These are phyloP conservation scores for Rhinoptilus africanus DNA, from an alignment of 2,113 vertebrate species.

Conservation along the genomic window DNA sequence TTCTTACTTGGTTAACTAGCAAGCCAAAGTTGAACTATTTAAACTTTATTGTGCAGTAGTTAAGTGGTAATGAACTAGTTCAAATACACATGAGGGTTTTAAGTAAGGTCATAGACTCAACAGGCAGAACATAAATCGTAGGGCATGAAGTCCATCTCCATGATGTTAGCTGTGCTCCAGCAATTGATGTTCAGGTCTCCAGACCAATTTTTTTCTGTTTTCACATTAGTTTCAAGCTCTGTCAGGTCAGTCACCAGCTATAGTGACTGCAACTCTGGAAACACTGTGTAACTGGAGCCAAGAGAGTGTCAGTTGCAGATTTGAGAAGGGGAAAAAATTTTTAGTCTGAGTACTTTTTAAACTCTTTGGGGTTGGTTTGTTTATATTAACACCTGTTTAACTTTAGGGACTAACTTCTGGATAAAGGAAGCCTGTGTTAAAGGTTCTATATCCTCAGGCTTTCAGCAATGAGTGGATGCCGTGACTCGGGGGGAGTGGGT, in stretches of 20 bases:
- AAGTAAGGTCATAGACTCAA: background rate
- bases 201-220: background rate
- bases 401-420: constrained; percentile 34
- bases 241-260: background rate
- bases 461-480: background rate
- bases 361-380: constrained; percentile 53
- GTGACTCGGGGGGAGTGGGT: background rate
- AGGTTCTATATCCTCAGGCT: background rate
- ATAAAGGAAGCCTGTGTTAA: constrained; percentile 57
- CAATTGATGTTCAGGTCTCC: background rate
- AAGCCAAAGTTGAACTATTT: background rate
- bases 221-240: background rate
- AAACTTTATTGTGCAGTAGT: background rate
- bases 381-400: constrained; percentile 66
- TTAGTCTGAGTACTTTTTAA: constrained; percentile 33
- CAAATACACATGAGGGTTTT: background rate
- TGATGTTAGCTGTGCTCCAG: background rate
- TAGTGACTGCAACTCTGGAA: background rate
- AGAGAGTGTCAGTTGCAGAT: constrained; percentile 21
- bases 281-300: background rate
- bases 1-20: background rate
- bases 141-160: background rate
- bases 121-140: background rate
- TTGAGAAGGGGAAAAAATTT: constrained; percentile 60
- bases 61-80: background rate